Evolutionary conservation across 2,888 invertebrate genomes (phyloP).

Genomic region (Abscondita cerata): DNA sequence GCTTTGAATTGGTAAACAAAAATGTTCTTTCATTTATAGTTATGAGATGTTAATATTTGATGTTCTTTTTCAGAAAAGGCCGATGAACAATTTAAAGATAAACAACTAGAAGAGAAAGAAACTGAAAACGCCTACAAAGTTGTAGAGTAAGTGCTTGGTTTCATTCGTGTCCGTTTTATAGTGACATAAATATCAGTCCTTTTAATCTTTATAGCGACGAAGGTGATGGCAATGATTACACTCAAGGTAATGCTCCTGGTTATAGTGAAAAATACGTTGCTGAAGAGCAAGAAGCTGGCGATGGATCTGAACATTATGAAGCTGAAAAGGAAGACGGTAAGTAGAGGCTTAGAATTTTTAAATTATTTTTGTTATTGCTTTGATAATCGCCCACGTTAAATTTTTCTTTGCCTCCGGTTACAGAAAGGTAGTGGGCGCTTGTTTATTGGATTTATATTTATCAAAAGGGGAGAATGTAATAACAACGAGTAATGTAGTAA

Average conservation of each 20-base stretch:
- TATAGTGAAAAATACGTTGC: slow-evolving; percentile 35
- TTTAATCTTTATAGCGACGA: slow-evolving; percentile 25
- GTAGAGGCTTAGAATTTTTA: neutral
- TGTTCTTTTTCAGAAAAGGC: slow-evolving; percentile 20
- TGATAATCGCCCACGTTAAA: neutral
- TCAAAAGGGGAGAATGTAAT: neutral
- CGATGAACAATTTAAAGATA: slow-evolving; percentile 27
- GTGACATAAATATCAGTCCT: slow-evolving; percentile 20
- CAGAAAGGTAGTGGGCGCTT: too few relatives aligned
- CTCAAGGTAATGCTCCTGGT: slow-evolving; percentile 33
- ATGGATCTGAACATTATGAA: slow-evolving; percentile 24
- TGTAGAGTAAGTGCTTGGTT: slow-evolving; percentile 47
- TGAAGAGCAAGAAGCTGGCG: slow-evolving; percentile 29
- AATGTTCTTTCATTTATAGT: too few relatives aligned
- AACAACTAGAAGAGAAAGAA: slow-evolving; percentile 43
- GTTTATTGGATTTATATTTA: slow-evolving; percentile 10
- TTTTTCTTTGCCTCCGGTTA: too few relatives aligned
- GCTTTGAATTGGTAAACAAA: too few relatives aligned
- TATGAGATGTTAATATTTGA: too few relatives aligned
- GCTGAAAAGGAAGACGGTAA: slow-evolving; percentile 12
- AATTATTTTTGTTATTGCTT: too few relatives aligned
- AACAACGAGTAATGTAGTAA: neutral
- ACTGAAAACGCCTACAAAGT: slow-evolving; percentile 48
- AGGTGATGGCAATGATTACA: slow-evolving; percentile 36
- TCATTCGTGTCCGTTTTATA: slow-evolving; percentile 18